Conservation (phyloP, 2,797 vertebrate species). For the Gobionotothen gibberifrons region DNA sequence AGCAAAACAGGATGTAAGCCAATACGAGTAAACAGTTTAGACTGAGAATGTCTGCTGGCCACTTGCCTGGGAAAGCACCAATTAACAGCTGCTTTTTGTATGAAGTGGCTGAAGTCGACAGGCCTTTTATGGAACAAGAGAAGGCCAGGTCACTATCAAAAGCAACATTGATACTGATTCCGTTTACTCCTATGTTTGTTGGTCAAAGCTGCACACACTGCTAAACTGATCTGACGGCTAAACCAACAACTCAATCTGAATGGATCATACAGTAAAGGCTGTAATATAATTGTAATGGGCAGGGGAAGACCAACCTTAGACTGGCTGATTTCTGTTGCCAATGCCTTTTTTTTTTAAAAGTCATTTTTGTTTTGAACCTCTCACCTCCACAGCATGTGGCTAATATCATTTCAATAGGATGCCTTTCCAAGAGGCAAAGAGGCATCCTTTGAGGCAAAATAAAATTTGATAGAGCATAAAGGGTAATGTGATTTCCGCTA, state of each 20-base stretch:
- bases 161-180: constrained; percentile 24
- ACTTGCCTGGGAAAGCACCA: constrained; percentile 70
- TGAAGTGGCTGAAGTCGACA: constrained; percentile 53
- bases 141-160: constrained; percentile 37
- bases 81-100: constrained; percentile 69
- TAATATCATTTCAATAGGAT: constrained; percentile 57
- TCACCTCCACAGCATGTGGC: constrained; percentile 32
- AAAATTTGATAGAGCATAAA: constrained; percentile 67
- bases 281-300: constrained; percentile 44
- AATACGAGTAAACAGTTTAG: constrained; percentile 63
- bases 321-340: constrained; percentile 20
- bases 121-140: constrained; percentile 52
- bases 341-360: constrained; percentile 18
- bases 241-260: constrained; percentile 32
- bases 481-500: constrained; percentile 59
- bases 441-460: constrained; percentile 64
- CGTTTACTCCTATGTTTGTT: constrained; percentile 6
- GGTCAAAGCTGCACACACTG: constrained; percentile 14
- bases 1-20: constrained; percentile 81
- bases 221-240: constrained; percentile 27
- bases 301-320: constrained; percentile 19
- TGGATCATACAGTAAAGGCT: constrained; percentile 39
- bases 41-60: constrained; percentile 64
- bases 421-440: constrained; percentile 49
- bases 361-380: constrained; percentile 54